phyloP scores from a whole-genome alignment of 2,113 vertebrate genomes.

The Murina feae region DNA sequence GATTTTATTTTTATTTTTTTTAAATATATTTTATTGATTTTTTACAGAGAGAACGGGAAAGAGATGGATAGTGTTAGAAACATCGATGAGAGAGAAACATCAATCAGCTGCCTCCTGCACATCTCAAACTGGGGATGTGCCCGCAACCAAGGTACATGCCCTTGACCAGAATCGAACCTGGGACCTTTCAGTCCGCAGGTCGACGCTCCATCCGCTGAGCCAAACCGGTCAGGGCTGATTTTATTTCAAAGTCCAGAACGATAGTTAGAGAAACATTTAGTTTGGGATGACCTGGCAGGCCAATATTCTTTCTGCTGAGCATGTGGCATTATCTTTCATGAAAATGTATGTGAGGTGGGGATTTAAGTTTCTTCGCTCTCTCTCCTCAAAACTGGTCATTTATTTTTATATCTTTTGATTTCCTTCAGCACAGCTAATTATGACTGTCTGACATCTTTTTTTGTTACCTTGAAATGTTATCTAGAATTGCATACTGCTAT shows the following conservation, averaged over 20 bases:
- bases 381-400: background rate
- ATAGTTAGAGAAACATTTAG: background rate
- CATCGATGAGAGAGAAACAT: too few species aligned
- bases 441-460: background rate
- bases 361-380: background rate
- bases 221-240: too few species aligned
- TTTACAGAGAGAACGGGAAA: too few species aligned
- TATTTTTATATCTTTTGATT: background rate
- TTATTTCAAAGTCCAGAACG: constrained; percentile 22
- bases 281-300: background rate
- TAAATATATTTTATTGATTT: too few species aligned
- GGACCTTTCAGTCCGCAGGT: too few species aligned
- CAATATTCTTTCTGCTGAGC: background rate
- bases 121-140: too few species aligned
- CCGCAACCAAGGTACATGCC: too few species aligned
- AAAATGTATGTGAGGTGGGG: background rate
- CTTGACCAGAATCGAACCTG: too few species aligned
- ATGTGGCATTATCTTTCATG: background rate
- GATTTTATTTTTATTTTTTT: constrained; percentile 46
- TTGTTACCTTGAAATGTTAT: background rate
- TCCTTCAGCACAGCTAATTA: background rate
- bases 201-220: too few species aligned
- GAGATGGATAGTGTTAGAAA: too few species aligned
- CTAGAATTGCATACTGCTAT: background rate
- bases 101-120: too few species aligned